Percentiles rank a stretch among this genome's conserved stretches.
Conservation (phyloP, 2,888 invertebrate species). For the Sialis fuliginosa region DNA sequence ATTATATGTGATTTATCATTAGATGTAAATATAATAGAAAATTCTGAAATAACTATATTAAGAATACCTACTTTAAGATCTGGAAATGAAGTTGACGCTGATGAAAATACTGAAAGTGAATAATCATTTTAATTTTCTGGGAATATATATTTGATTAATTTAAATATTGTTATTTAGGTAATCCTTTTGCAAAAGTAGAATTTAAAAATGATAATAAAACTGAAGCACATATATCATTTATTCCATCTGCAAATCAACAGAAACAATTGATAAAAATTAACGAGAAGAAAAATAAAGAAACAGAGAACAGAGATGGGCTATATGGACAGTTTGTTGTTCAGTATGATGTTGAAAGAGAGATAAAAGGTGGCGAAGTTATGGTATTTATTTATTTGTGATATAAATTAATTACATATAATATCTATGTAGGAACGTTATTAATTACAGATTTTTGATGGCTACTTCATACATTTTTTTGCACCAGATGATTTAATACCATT, state of each 20-base stretch:
- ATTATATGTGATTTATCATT: slow-evolving; percentile 43
- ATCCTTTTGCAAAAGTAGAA: slow-evolving; percentile 24
- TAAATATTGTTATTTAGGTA: slow-evolving; percentile 21
- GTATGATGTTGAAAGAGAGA: slow-evolving; percentile 45
- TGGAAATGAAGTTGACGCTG: slow-evolving; percentile 41
- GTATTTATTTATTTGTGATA: slow-evolving; percentile 15
- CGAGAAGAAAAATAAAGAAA: slow-evolving; percentile 16
- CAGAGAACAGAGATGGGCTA: slow-evolving; percentile 26
- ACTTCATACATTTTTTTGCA: slow-evolving; percentile 61
- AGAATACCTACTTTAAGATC: slow-evolving; percentile 44
- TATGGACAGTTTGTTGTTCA: slow-evolving; percentile 48
- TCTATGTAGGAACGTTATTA: background rate
- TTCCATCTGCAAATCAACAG: slow-evolving; percentile 40
- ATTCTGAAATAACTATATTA: slow-evolving; percentile 36
- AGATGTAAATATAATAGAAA: slow-evolving; percentile 43
- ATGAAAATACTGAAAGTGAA: slow-evolving; percentile 29
- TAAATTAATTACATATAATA: background rate
- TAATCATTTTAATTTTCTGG: slow-evolving; percentile 8
- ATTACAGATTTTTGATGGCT: slow-evolving; percentile 42
- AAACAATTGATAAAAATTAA: slow-evolving; percentile 25
- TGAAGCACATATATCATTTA: slow-evolving; percentile 36
- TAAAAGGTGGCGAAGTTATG: slow-evolving; percentile 37
- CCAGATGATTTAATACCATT: slow-evolving; percentile 38
- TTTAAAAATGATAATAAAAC: slow-evolving; percentile 22
- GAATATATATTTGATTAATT: background rate